Evolutionary conservation across 1,140 invertebrate genomes (phyloP), one percentile per base, ranked within the genome.

Genomic region (Drosophila gunungcola): DNA sequence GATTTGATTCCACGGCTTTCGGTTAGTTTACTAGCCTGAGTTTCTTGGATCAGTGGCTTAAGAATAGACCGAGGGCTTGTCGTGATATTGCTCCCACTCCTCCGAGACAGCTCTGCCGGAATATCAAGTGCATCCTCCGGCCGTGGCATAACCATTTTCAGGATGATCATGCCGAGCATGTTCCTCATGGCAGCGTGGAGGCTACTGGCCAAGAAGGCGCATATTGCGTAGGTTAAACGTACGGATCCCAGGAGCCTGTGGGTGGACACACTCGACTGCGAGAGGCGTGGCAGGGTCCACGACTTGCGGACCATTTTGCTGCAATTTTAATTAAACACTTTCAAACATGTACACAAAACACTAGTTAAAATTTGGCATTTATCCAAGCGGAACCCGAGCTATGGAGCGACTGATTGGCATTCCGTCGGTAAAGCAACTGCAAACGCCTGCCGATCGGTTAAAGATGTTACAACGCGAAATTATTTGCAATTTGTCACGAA

Each of bases 401-500:
- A 38, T 32, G 38, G 27, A 68, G 45, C 51, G 60, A 56, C 73
- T 58, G 27, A 41, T 32, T 76, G 11, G 43, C 13, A 73, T 36
- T 49, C 13, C 55, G 43, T 16, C 45, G 27, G 32, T 34, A 38
- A 52, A 34, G 39, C 55, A 75, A 39, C 42, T 68, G 64, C 11
- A 46, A 69, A 45, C 49, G 48, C 46, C 52, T 48, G 51, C 11
- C 46, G 62, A 53, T 54, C 41, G 27, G 43, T 29, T 38, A 21
- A 45, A 61, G 60, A 74, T 74, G 73, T 48, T 69, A 53, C 13
- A 68, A 45, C 41, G 53, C 55, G 12, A 62, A 89, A 65, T 34
- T 67, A 90, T 84, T 72, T 69, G 62, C 80, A 72, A 69, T 80
- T 78, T 75, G 84, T 89, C 84, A 89, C 84, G 84, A 83, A 48